Percentiles rank a stretch among this genome's conserved stretches.
phyloP scores from a whole-genome alignment of 2,113 vertebrate genomes.

The Dromas ardeola region DNA sequence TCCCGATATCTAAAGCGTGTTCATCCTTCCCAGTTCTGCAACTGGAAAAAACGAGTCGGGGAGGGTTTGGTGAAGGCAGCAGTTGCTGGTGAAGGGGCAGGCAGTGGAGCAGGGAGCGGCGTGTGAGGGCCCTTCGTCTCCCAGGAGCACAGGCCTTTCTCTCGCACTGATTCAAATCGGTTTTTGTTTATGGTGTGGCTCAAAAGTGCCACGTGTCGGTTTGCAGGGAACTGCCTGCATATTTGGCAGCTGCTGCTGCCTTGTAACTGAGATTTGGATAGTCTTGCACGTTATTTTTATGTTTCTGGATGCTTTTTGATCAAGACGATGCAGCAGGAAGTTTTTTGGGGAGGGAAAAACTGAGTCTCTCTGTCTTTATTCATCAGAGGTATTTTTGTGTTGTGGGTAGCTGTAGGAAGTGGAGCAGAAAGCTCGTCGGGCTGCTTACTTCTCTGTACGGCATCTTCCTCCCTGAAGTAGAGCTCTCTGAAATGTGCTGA shows the following conservation, averaged over 20 bases:
- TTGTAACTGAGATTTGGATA: background rate
- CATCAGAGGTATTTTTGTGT: background rate
- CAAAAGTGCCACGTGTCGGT: background rate
- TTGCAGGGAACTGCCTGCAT: background rate
- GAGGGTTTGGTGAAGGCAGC: background rate
- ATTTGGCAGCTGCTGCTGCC: background rate
- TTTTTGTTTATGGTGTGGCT: background rate
- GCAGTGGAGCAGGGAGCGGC: background rate
- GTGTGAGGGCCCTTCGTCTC: accelerated
- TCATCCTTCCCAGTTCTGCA: accelerated
- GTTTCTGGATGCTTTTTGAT: background rate
- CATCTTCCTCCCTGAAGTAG: background rate
- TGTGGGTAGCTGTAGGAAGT: background rate
- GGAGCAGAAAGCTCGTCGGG: background rate
- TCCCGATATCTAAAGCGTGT: accelerated
- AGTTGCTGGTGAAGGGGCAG: background rate
- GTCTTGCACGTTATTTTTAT: accelerated
- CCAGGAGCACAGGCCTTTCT: background rate
- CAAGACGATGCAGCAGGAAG: background rate
- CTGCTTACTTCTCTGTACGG: background rate
- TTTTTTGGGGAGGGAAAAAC: background rate
- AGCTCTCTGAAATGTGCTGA: background rate
- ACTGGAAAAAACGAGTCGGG: accelerated
- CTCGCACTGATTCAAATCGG: accelerated
- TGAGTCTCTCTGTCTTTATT: accelerated